Base-by-base conservation (phyloP, 2,888 invertebrate species). In the Loripinus fragilis region DNA sequence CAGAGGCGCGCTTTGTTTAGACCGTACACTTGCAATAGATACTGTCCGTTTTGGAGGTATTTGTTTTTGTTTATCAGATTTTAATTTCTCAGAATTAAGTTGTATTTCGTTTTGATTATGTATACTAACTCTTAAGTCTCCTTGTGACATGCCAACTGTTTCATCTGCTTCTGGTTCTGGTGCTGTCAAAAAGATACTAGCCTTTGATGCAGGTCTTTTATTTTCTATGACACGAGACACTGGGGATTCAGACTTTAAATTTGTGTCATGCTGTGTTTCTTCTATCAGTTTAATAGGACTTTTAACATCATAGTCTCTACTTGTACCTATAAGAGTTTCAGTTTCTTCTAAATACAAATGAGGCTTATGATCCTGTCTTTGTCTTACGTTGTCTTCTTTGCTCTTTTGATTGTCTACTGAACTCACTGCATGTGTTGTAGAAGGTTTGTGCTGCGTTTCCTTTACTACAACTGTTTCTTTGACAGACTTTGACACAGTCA, bases 321-420 rank as follows among this genome's bases (percentile, higher is more conserved):
- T 45, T 67, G 67, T 67, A 5, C 67, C 67, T 41, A 67, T 45
- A 2, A 67, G 23, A 8, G 67, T 67, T 25, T 67, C 67, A 12
- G 67, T 25, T 25, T 67, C 67, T 42, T 67, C 67, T 42, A 67
- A 25, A 67, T 20, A 67, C 12, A 25, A 2, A 33, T 42, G 45
- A 41, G 41, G 42, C 25, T 67, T 67, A 33, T 60, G 30, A 3
- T 60, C 60, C 7, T n/a, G 23, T 5, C 15, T 30, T 33, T 5
- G 2, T 30, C 17, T 60, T 17, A 20, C 45, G 7, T 45, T 3
- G 3, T 20, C 2, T 12, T 17, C 33, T 10, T 33, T 17, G 23
- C 33, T 60, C 33, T 33, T 33, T 30, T 60, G 23, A 30, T 20
- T 20, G 10, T 60, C 60, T 45, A 20, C 17, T 45, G n/a, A 45